Evolutionary conservation across 2,113 vertebrate genomes (phyloP).

Genomic region (Chinchilla lanigera): DNA sequence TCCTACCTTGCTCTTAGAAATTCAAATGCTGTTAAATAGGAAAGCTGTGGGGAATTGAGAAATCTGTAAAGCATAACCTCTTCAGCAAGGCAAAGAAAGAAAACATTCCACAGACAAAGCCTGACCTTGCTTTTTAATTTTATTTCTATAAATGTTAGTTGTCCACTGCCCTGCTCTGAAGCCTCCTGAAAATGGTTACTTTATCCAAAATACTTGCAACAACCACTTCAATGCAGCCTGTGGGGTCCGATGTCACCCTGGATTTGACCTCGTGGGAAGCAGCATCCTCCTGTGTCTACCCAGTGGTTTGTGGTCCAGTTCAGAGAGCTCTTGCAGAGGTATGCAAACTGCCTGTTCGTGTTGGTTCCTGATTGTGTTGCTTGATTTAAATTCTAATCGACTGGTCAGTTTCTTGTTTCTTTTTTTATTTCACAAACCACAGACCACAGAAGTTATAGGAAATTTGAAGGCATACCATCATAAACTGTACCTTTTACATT

Average conservation of each 20-base stretch:
- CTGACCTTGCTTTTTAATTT: constrained; percentile 57
- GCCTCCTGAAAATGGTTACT: constrained; percentile 95
- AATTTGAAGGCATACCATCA: constrained; percentile 4
- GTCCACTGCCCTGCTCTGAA: constrained; percentile 92
- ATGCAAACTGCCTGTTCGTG: constrained; percentile 61
- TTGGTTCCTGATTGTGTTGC: background rate
- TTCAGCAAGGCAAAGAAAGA: background rate
- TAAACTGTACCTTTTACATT: background rate
- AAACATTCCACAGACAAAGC: background rate
- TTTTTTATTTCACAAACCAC: constrained; percentile 52
- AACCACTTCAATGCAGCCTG: constrained; percentile 97
- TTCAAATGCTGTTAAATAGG: background rate
- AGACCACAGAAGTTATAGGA: constrained; percentile 46
- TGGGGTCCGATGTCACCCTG: constrained; percentile 93
- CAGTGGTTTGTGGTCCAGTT: constrained; percentile 94
- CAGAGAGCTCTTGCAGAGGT: constrained; percentile 93
- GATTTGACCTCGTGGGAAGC: constrained; percentile 95
- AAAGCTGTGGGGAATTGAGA: background rate
- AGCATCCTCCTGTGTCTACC: constrained; percentile 95
- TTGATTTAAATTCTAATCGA: background rate
- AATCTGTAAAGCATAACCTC: background rate
- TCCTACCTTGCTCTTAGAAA: background rate
- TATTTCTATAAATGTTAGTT: constrained; percentile 85
- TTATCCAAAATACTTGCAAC: constrained; percentile 96
- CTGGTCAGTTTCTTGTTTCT: constrained; percentile 19